Evolutionary conservation across 2,797 vertebrate genomes (phyloP), one percentile per base, ranked within the genome.

Genomic region (Nyctibius grandis): DNA sequence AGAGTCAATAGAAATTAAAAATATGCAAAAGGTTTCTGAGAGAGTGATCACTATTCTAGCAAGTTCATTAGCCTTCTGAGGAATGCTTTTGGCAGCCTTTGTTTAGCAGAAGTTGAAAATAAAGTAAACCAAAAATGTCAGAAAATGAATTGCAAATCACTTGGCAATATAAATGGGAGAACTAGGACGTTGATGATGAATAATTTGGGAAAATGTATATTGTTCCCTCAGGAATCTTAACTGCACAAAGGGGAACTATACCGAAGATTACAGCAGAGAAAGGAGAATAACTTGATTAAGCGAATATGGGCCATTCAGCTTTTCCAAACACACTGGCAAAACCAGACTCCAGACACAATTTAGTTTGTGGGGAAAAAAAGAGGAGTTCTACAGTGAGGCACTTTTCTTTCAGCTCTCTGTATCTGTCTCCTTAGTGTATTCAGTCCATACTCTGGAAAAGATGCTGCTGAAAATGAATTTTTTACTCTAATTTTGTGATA

Each of bases 101-200:
- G 93, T 96, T 90, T 65, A 97, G 86, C 85, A 90, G 80, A 92
- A 91, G 54, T 91, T 88, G 51, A 93, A 86, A 93, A 85, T 42
- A 97, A 96, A 95, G 94, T 93, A 94, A 97, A 96, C 94, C 57
- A 92, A 95, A 97, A 96, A 94, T 84, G 86, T 95, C 86, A 94
- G 95, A 87, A 90, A 92, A 97, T 93, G 89, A 95, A 97, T 82
- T 95, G 85, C 80, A 96, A 97, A 96, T 96, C 70, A 92, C 92
- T 97, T 81, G 75, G 56, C 92, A 94, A 89, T 83, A 87, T 34
- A 93, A 95, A 91, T 85, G 93, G 80, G 73, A 94, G 91, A 69
- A 80, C 88, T 86, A 68, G 73, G 81, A 73, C 59, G 47, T 70
- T 84, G 78, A 60, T 84, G 83, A 80, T 87, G 86, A 77, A 88